These are phyloP conservation scores for Leucozona laternaria DNA, from an alignment of 2,888 invertebrate species.

Conservation along the genomic window DNA sequence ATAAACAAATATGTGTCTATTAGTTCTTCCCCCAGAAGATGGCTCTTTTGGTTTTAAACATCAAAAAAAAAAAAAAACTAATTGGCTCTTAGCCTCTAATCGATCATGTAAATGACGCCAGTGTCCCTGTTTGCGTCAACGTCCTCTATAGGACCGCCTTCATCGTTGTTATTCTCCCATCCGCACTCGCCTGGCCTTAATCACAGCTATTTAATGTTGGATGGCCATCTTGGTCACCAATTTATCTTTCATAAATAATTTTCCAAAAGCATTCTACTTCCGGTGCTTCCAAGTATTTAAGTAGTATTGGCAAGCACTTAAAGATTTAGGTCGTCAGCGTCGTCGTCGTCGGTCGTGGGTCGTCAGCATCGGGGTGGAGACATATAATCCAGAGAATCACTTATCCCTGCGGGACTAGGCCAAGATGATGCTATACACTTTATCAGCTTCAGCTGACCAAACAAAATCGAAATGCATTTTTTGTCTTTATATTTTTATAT, in stretches of 20 bases:
- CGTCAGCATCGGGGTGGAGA: background rate
- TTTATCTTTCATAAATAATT: constrained; percentile 68
- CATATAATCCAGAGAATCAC: constrained; percentile 43
- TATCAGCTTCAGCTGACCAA: constrained; percentile 55
- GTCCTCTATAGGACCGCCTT: background rate
- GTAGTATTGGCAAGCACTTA: constrained; percentile 20
- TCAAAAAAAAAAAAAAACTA: constrained; percentile 56
- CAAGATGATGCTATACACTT: constrained; percentile 46
- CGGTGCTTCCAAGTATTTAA: background rate
- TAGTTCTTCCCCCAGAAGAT: constrained; percentile 43
- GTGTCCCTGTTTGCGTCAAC: background rate
- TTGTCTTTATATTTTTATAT: no score
- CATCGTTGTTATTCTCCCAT: background rate
- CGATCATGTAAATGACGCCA: constrained; percentile 74
- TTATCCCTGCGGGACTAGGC: constrained; percentile 55
- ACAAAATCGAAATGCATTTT: constrained; percentile 61
- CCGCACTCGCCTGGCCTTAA: background rate
- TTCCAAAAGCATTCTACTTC: constrained; percentile 57
- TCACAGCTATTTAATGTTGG: constrained; percentile 31
- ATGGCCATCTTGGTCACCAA: constrained; percentile 40
- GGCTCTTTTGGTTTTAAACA: constrained; percentile 64
- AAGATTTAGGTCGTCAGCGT: constrained; percentile 24
- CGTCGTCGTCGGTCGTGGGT: background rate
- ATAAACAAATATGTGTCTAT: constrained; percentile 69
- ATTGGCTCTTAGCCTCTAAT: constrained; percentile 74